These are phyloP conservation scores for Bombus pyrosoma DNA, from an alignment of 1,140 invertebrate genomes.

Conservation along the genomic window DNA sequence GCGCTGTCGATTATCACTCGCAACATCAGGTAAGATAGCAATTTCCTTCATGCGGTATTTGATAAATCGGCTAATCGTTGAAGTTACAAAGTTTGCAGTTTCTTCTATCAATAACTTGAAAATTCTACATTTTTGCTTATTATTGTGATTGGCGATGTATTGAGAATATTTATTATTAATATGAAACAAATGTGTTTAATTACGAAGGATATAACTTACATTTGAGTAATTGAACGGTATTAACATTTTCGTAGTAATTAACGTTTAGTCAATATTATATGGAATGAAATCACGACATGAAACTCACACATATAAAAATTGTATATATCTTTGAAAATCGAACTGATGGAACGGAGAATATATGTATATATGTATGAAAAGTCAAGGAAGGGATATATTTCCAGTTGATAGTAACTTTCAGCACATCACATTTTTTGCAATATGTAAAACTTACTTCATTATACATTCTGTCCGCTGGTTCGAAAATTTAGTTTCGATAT, in stretches of 20 bases:
- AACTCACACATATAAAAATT: neutral
- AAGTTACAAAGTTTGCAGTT: neutral
- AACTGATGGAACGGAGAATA: neutral
- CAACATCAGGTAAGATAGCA: constrained; percentile 83
- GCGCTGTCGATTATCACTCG: constrained; percentile 81
- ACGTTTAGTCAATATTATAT: neutral
- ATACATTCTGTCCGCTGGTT: constrained; percentile 6
- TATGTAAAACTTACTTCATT: constrained; percentile 1
- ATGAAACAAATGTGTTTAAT: too few species aligned
- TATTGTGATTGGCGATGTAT: too few species aligned
- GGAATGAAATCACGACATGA: neutral
- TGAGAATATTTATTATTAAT: too few species aligned
- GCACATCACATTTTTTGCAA: neutral
- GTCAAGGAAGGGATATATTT: neutral
- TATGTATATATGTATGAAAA: neutral
- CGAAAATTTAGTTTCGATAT: neutral
- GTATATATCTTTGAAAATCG: neutral
- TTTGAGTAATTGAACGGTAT: too few species aligned
- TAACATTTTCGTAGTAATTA: neutral
- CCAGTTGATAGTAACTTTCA: neutral
- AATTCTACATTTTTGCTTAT: too few species aligned
- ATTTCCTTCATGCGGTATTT: neutral
- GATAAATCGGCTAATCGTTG: too few species aligned
- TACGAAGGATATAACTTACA: too few species aligned
- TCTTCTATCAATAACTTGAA: too few species aligned